phyloP scores from a whole-genome alignment of 1,140 invertebrate species.

The Trichogramma pretiosum region DNA sequence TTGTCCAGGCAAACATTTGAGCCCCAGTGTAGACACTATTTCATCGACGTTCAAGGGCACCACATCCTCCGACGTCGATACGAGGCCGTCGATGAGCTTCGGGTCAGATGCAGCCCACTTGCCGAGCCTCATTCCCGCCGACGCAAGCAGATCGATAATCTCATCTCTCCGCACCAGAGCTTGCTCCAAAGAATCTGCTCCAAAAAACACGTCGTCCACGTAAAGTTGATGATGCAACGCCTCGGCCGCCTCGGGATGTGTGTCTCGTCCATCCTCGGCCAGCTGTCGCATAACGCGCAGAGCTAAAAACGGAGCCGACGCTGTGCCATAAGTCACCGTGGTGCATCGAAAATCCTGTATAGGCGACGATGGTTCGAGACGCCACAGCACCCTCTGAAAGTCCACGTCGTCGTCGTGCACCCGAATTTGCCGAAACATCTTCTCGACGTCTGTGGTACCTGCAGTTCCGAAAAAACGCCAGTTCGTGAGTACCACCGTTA shows the following conservation, averaged over 20 bases:
- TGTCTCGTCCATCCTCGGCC: background rate
- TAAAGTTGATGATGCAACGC: conserved; percentile 4
- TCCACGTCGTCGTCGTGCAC: conserved; percentile 19
- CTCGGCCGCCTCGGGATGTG: background rate
- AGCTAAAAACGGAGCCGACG: conserved; percentile 7
- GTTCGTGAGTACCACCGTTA: background rate
- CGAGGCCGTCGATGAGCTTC: background rate
- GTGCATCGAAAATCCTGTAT: background rate
- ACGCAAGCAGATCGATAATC: too few species aligned
- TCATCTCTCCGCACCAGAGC: too few species aligned
- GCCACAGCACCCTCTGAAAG: conserved; percentile 30
- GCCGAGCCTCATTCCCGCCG: background rate
- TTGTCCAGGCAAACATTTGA: conserved; percentile 26
- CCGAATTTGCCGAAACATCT: conserved; percentile 21
- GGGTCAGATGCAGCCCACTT: background rate
- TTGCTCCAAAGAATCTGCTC: too few species aligned
- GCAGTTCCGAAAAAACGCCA: background rate
- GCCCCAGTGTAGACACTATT: conserved; percentile 23
- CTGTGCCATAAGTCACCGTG: too few species aligned
- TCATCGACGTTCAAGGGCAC: background rate
- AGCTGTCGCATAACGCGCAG: conserved; percentile 9
- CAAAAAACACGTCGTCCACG: conserved; percentile 16
- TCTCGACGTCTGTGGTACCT: background rate
- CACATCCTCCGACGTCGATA: conserved; percentile 6
- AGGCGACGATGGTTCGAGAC: too few species aligned